Evolutionary conservation across 2,888 invertebrate species (phyloP).

Genomic region (Drosophila merina): DNA sequence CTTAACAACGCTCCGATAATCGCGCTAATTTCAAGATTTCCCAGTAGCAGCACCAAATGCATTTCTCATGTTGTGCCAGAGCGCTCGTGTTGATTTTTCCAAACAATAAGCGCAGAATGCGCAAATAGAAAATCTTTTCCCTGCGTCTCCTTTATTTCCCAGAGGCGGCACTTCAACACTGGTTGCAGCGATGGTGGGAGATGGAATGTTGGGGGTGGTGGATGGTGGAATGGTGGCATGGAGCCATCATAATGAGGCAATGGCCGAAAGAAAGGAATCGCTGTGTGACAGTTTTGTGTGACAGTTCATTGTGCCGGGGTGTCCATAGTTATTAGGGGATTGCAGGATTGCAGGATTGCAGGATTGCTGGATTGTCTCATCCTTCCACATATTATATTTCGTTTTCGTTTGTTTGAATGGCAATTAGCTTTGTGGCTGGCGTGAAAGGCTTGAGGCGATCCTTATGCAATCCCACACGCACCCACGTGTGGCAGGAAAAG

Average conservation of each 20-base stretch:
- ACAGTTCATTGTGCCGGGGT: slow-evolving; percentile 40
- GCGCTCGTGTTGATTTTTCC: slow-evolving; percentile 72
- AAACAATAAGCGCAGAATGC: slow-evolving; percentile 77
- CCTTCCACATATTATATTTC: slow-evolving; percentile 6
- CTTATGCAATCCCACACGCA: slow-evolving; percentile 46
- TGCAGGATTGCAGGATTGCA: slow-evolving; percentile 50
- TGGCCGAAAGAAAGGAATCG: slow-evolving; percentile 46
- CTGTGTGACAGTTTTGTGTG: slow-evolving; percentile 39
- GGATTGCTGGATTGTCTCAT: slow-evolving; percentile 54
- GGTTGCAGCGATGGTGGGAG: slow-evolving; percentile 19
- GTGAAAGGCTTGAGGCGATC: slow-evolving; percentile 64
- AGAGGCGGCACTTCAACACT: slow-evolving; percentile 73
- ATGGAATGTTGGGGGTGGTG: slow-evolving; percentile 1
- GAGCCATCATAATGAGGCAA: slow-evolving; percentile 15
- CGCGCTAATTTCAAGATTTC: slow-evolving; percentile 84
- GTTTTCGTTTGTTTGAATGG: slow-evolving; percentile 44
- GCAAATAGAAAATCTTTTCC: slow-evolving; percentile 65
- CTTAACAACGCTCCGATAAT: slow-evolving; percentile 81
- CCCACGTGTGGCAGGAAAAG: slow-evolving; percentile 64
- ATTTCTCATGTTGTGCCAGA: slow-evolving; percentile 52
- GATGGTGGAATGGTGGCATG: slow-evolving; percentile 14
- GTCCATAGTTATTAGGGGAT: slow-evolving; percentile 68
- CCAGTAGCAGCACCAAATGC: slow-evolving; percentile 77
- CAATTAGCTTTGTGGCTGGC: slow-evolving; percentile 66
- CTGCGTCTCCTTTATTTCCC: slow-evolving; percentile 43